Percentiles rank a stretch among this genome's conserved stretches.
Evolutionary conservation across 2,888 invertebrate species (phyloP).

Genomic region (Andrena dorsata): DNA sequence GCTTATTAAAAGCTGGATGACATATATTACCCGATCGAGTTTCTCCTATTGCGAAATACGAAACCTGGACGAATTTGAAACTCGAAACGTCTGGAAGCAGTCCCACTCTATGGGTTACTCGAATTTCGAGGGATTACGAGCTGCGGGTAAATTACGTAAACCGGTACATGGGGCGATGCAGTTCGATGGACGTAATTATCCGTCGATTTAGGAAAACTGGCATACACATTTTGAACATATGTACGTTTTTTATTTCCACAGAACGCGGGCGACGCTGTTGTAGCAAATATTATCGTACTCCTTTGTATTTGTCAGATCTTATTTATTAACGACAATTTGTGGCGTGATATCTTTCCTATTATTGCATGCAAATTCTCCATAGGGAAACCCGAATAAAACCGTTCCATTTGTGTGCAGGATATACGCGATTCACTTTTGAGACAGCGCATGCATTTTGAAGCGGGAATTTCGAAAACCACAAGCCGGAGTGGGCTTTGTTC

Average conservation of each 20-base stretch:
- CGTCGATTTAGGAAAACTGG: not conserved
- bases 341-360: too few species aligned
- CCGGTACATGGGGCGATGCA: not conserved
- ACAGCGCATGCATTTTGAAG: not conserved
- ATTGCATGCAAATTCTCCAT: too few species aligned
- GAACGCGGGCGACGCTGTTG: too few species aligned
- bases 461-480: not conserved
- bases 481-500: not conserved
- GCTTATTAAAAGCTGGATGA: constrained; percentile 31
- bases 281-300: too few species aligned
- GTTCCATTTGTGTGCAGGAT: not conserved
- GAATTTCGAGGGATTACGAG: constrained; percentile 5
- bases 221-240: too few species aligned
- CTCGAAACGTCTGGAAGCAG: constrained; percentile 35
- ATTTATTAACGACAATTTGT: too few species aligned
- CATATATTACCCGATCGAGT: not conserved
- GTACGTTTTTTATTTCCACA: too few species aligned
- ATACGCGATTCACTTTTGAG: not conserved
- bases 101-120: constrained; percentile 25
- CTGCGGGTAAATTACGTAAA: constrained; percentile 12
- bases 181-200: not conserved
- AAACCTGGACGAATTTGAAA: constrained; percentile 2
- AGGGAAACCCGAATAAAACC: not conserved
- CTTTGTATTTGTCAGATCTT: too few species aligned
- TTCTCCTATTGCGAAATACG: not conserved